phyloP scores from a whole-genome alignment of 2,797 vertebrate genomes.

The Amblyraja radiata region DNA sequence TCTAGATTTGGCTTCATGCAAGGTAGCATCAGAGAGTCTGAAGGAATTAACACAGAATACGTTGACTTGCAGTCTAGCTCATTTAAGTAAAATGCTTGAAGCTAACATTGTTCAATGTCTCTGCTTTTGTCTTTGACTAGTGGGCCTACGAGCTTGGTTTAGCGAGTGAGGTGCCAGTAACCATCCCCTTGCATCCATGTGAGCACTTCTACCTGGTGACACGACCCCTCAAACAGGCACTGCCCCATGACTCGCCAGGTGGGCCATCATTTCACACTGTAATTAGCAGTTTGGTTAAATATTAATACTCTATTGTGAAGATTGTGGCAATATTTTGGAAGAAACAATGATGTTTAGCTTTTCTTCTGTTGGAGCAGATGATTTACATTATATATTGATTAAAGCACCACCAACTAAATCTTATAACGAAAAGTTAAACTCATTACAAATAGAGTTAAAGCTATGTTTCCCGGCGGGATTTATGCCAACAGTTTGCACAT shows the following conservation, averaged over 20 bases:
- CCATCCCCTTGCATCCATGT: slow-evolving; percentile 88
- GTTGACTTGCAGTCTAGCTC: not conserved
- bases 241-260: slow-evolving; percentile 73
- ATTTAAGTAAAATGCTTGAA: not conserved
- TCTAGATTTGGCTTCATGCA: not conserved
- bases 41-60: not conserved
- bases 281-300: not conserved
- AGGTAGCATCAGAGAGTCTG: not conserved
- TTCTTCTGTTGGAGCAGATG: not conserved
- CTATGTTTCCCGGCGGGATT: not conserved
- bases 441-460: not conserved
- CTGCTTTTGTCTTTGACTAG: slow-evolving; percentile 52
- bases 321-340: not conserved
- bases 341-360: not conserved
- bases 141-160: slow-evolving; percentile 97
- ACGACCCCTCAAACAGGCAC: slow-evolving; percentile 69
- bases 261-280: slow-evolving; percentile 43
- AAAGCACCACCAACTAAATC: not conserved
- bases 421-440: not conserved
- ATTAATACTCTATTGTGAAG: not conserved
- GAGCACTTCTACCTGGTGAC: slow-evolving; percentile 97
- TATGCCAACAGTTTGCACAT: too few species aligned
- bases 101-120: not conserved
- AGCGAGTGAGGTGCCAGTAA: slow-evolving; percentile 79
- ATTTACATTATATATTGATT: not conserved